Evolutionary conservation across 2,113 vertebrate genomes (phyloP).

Genomic region (Pluvialis apricaria): DNA sequence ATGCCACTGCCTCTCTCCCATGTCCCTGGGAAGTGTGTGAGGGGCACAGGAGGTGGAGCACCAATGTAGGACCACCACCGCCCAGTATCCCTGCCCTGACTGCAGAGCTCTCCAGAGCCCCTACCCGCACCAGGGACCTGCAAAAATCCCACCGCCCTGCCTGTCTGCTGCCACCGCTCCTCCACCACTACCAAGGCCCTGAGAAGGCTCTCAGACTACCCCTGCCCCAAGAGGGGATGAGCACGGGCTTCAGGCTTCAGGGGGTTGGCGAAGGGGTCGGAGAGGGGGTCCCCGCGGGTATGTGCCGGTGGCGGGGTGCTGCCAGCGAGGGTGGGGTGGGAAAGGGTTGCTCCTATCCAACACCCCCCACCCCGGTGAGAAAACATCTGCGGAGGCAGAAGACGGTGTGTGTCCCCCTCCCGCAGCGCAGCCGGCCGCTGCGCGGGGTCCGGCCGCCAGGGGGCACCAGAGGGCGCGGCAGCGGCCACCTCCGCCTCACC

Average conservation of each 20-base stretch:
- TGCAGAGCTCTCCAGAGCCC: background rate
- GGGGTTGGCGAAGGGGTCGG: too few relatives aligned
- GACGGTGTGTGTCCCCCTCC: too few relatives aligned
- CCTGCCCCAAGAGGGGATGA: background rate
- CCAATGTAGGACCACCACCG: background rate
- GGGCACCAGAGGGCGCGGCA: background rate
- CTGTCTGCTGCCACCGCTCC: rapidly evolving
- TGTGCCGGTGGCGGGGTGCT: too few relatives aligned
- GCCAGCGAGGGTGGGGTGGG: background rate
- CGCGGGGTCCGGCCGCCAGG: background rate
- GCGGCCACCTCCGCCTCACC: too few relatives aligned
- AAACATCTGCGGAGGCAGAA: background rate
- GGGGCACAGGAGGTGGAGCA: background rate
- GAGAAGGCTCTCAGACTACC: rapidly evolving
- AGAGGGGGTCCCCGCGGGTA: too few relatives aligned
- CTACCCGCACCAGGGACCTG: rapidly evolving
- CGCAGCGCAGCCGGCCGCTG: background rate
- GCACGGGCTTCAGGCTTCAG: too few relatives aligned
- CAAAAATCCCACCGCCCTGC: background rate
- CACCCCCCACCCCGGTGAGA: too few relatives aligned
- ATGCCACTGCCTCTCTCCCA: background rate
- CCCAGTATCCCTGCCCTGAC: background rate
- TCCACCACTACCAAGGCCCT: rapidly evolving
- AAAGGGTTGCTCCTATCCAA: background rate
- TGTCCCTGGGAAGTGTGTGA: background rate